Evolutionary conservation across 30 jellyfish, hydroid and myxozoan species (phyloP), one percentile per base, ranked within the genome.

Genomic region (Aurelia aurita): DNA sequence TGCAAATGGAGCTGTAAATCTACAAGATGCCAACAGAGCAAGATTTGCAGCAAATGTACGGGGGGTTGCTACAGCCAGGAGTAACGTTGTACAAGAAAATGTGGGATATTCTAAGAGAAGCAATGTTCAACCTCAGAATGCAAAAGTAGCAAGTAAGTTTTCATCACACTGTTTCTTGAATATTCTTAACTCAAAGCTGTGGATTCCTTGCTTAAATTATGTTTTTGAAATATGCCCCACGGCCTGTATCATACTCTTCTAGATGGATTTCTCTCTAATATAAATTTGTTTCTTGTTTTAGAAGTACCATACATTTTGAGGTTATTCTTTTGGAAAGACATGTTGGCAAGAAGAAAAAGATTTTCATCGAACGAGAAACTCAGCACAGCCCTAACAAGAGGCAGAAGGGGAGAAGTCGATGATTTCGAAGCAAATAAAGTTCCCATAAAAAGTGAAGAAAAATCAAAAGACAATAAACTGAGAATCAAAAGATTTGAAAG

Each of bases 271-370:
- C 58, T 2, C 1, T 77, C 8, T 22, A 12, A 59, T 16, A 29
- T 4, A 1, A 13, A 1, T 6, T 34, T 28, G 16, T 27, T 66
- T 57, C 19, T 80, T 26, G 2, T 82, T 82, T 10, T 69, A 94
- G 99, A 94, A 70, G 95, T 94, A 23, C 99, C 99, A 3, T 94
- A 94, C 81, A 90, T 94, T 26, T 84, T 94, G 43, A 66, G 99
- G 28, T 73, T 95, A 80, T 95, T 95, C 80, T 95, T 95, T 77
- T 95, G 99, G 99, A 89, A 89, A 73, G 99, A 95, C 71, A 95
- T 95, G 99, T 51, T 95, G 74, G 99, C 99, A 18, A 87, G 99
- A 25, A 82, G 90, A 74, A 95, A 95, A 62, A 66, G 99, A 29
- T 95, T 57, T 4, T 58, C 96, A n/a, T 32, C 74, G 22, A 54